These are phyloP conservation scores for Macrobrachium nipponense DNA, from an alignment of 1,140 invertebrate species.

Conservation along the genomic window DNA sequence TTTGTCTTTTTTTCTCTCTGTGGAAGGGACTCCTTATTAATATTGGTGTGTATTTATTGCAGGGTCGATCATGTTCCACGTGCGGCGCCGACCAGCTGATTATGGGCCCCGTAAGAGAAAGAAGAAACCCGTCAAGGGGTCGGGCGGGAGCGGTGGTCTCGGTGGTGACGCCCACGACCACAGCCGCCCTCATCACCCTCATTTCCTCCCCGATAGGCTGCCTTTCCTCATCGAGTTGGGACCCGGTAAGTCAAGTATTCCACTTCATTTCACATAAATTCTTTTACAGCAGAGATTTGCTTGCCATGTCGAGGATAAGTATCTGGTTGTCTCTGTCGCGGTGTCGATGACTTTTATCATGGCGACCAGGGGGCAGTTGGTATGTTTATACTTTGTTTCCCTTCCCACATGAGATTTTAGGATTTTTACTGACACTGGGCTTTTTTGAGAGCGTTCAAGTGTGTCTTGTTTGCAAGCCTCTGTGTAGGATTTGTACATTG, in stretches of 20 bases:
- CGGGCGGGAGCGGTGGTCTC: constrained; percentile 67
- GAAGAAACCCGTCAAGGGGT: constrained; percentile 80
- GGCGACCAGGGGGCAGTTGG: no score
- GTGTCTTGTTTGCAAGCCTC: no score
- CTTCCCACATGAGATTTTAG: no score
- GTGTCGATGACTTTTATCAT: no score
- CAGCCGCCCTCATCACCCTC: constrained; percentile 42
- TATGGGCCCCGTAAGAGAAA: constrained; percentile 88
- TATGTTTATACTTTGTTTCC: no score
- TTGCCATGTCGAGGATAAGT: no score
- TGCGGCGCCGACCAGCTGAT: constrained; percentile 87
- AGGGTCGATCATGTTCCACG: constrained; percentile 96
- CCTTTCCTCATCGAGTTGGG: constrained; percentile 76
- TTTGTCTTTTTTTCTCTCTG: background rate
- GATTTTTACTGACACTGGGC: no score
- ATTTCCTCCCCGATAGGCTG: constrained; percentile 67
- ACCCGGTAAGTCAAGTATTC: constrained; percentile 69
- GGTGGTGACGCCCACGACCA: constrained; percentile 63
- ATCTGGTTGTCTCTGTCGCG: no score
- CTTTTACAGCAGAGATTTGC: no score
- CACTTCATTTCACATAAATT: background rate
- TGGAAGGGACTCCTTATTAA: background rate
- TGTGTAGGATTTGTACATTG: no score
- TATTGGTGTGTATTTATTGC: constrained; percentile 65
- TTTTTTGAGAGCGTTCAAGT: no score